These are phyloP conservation scores for Poeciliopsis prolifica DNA, from an alignment of 2,113 vertebrate species.

Conservation along the genomic window DNA sequence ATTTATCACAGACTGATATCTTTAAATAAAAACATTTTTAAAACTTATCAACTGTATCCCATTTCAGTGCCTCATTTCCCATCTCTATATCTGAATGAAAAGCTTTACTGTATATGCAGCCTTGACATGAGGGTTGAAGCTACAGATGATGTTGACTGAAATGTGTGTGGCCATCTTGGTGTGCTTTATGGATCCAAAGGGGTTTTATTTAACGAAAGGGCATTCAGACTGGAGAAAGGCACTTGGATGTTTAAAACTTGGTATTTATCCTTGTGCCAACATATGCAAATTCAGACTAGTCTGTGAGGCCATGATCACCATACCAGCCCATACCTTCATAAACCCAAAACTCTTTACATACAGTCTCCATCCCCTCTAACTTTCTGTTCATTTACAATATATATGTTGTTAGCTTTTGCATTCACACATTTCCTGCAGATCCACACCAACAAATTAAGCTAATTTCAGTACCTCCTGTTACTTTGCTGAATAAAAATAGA, in stretches of 20 bases:
- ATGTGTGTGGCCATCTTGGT: slow-evolving; percentile 15
- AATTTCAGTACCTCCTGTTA: neutral
- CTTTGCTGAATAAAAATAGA: neutral
- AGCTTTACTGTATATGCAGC: slow-evolving; percentile 38
- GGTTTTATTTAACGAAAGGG: slow-evolving; percentile 46
- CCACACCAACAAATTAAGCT: neutral
- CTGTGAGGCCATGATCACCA: neutral
- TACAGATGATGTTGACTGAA: slow-evolving; percentile 57
- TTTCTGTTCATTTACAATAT: neutral
- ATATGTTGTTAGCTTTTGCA: neutral
- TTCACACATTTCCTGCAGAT: neutral
- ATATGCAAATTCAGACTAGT: slow-evolving; percentile 12
- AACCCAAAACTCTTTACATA: neutral
- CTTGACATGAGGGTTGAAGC: slow-evolving; percentile 51
- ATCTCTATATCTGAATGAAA: slow-evolving; percentile 42
- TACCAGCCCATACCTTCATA: neutral
- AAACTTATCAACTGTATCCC: slow-evolving; percentile 35
- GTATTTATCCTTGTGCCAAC: slow-evolving; percentile 16
- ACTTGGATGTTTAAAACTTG: slow-evolving; percentile 14
- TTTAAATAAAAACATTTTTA: slow-evolving; percentile 60
- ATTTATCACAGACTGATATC: slow-evolving; percentile 62
- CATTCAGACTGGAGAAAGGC: slow-evolving; percentile 22
- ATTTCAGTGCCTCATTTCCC: slow-evolving; percentile 38
- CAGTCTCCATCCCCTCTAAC: slow-evolving; percentile 8
- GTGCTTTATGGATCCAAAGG: slow-evolving; percentile 37